These are phyloP conservation scores for Spongilla lacustris DNA, from an alignment of 37 sponge, comb jelly and placozoan genomes.

Conservation along the genomic window DNA sequence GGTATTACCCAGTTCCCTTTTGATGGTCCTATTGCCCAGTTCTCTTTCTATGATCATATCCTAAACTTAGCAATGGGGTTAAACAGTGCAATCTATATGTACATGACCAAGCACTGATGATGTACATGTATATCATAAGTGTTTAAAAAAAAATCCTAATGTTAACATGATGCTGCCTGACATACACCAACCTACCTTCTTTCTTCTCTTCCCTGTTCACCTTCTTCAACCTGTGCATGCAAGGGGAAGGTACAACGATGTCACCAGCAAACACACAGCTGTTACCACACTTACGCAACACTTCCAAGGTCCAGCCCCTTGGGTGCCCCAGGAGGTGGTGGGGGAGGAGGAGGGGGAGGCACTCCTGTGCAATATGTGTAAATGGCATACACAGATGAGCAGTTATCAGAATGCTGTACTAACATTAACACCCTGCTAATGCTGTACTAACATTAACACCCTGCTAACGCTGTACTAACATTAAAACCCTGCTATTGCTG, in stretches of 20 bases:
- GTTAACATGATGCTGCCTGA: background rate
- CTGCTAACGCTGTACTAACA: no score
- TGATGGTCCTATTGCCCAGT: no score
- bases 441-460: no score
- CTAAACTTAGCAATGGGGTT: no score
- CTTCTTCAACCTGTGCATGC: slow-evolving; percentile 1
- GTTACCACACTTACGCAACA: background rate
- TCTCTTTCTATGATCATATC: no score
- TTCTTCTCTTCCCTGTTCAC: background rate
- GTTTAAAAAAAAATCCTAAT: background rate
- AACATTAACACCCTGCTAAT: no score
- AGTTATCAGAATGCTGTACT: background rate
- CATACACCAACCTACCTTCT: background rate
- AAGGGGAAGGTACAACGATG: background rate
- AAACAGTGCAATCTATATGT: no score
- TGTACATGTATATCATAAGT: no score
- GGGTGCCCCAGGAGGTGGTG: background rate
- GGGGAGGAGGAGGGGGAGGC: slow-evolving; percentile 14
- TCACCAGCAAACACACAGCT: background rate
- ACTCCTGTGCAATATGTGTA: background rate
- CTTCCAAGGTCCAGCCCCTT: background rate
- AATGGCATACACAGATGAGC: background rate
- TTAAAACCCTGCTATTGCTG: no score
- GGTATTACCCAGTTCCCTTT: no score
- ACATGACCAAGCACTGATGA: no score